phyloP scores from a whole-genome alignment of 2,797 vertebrate genomes.

The Borostomias antarcticus region DNA sequence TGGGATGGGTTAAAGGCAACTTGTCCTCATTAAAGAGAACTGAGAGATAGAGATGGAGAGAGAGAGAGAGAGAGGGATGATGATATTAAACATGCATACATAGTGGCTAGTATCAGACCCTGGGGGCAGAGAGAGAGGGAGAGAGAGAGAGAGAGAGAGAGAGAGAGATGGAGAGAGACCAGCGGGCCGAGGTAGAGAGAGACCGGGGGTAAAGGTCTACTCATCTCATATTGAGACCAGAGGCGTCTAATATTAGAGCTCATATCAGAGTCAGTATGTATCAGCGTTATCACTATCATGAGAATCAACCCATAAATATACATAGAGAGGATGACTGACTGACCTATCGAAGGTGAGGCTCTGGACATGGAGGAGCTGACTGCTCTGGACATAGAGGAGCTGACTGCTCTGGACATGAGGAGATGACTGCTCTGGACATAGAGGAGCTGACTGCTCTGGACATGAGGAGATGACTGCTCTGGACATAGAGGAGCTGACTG shows the following conservation, averaged over 20 bases:
- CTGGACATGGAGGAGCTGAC: too few species aligned
- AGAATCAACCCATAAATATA: too few species aligned
- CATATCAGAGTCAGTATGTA: neutral
- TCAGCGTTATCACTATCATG: neutral
- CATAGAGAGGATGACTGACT: too few species aligned
- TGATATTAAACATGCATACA: constrained; percentile 36
- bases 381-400: too few species aligned
- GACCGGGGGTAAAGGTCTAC: constrained; percentile 19
- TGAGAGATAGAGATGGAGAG: constrained; percentile 16
- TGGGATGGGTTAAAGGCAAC: constrained; percentile 10
- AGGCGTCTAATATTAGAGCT: neutral
- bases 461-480: too few species aligned
- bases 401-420: too few species aligned
- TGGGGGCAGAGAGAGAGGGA: constrained; percentile 19
- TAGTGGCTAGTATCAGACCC: constrained; percentile 17
- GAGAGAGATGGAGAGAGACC: constrained; percentile 26
- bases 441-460: too few species aligned
- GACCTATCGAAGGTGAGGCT: too few species aligned
- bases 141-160: neutral
- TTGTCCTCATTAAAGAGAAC: constrained; percentile 19
- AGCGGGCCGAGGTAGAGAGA: constrained; percentile 24
- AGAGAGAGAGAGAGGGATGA: constrained; percentile 6
- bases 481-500: too few species aligned
- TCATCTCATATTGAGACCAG: neutral
- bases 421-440: too few species aligned